Percentiles rank a stretch among this genome's conserved stretches.
phyloP scores from a whole-genome alignment of 2,113 vertebrate genomes.

The Pluvialis apricaria region DNA sequence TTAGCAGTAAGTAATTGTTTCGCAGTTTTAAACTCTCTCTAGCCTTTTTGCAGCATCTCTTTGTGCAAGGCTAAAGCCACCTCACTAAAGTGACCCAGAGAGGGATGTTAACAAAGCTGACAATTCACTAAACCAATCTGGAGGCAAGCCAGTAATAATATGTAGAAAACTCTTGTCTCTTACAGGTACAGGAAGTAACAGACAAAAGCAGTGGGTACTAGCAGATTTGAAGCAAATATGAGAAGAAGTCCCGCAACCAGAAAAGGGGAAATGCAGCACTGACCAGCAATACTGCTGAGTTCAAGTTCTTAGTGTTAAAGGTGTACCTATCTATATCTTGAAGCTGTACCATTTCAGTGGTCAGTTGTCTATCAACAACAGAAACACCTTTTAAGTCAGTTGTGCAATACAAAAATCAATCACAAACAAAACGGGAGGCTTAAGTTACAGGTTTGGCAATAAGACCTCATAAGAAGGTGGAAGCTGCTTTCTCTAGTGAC shows the following conservation, averaged over 20 bases:
- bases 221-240: neutral
- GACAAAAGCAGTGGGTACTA: neutral
- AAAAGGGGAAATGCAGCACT: neutral
- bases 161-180: neutral
- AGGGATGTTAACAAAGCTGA: neutral
- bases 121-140: neutral
- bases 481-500: neutral
- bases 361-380: too few relatives aligned
- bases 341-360: neutral
- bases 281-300: fast-evolving
- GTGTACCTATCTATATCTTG: too few relatives aligned
- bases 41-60: neutral
- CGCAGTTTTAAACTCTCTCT: neutral
- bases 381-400: neutral
- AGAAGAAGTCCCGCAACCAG: neutral
- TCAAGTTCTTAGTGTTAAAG: neutral
- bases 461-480: fast-evolving
- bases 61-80: neutral
- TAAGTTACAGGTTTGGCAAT: neutral
- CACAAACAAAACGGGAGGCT: neutral
- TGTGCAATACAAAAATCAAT: neutral
- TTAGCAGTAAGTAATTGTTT: neutral
- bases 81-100: neutral
- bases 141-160: neutral
- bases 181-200: neutral